Conservation (phyloP, 2,797 vertebrate genomes). For the Schizothorax lantsangensis region DNA sequence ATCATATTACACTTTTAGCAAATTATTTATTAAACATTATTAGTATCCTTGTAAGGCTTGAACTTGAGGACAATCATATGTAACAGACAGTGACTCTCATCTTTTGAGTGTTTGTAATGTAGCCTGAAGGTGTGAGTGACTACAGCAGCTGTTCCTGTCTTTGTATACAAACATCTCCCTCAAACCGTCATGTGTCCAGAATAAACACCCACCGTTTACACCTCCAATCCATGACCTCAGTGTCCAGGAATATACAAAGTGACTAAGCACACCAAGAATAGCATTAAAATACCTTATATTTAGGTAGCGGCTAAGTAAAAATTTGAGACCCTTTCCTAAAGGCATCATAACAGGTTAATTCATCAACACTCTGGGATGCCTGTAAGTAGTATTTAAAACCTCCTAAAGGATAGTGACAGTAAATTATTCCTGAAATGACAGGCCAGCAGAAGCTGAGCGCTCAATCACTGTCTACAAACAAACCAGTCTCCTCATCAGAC, state of each 20-base stretch:
- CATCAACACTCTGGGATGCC: not conserved
- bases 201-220: slow-evolving; percentile 33
- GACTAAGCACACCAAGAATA: slow-evolving; percentile 16
- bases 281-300: not conserved
- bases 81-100: not conserved
- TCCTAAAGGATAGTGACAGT: not conserved
- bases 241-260: slow-evolving; percentile 8
- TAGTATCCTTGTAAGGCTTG: not conserved
- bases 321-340: slow-evolving; percentile 3
- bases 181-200: slow-evolving; percentile 15
- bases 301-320: not conserved
- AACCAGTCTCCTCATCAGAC: not conserved
- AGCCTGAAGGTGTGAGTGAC: slow-evolving; percentile 41
- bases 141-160: slow-evolving; percentile 52
- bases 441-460: not conserved
- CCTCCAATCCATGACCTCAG: slow-evolving; percentile 22
- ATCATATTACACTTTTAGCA: not conserved
- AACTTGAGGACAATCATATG: not conserved
- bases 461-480: not conserved
- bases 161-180: not conserved
- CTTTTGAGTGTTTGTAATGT: not conserved
- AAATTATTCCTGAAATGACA: not conserved
- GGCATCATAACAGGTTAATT: slow-evolving; percentile 21
- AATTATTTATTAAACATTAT: not conserved
- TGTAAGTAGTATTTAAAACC: not conserved